Conservation (phyloP, 1,140 invertebrate species). For the Brachionus koreanus region DNA sequence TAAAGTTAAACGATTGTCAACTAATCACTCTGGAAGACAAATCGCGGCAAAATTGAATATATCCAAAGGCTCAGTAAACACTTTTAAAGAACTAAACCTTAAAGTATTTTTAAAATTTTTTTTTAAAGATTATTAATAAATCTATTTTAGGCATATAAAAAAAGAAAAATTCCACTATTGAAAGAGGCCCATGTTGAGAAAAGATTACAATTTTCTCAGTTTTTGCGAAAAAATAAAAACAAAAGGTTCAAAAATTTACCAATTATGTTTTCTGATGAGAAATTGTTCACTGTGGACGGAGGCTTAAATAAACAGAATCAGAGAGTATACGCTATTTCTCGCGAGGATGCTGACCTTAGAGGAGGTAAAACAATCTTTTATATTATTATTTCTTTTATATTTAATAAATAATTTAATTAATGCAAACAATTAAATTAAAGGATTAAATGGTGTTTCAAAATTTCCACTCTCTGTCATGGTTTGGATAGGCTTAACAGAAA, state of each 20-base stretch:
- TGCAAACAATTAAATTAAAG: no score
- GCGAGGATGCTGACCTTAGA: no score
- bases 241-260: not conserved
- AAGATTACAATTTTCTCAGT: not conserved
- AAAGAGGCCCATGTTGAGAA: not conserved
- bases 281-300: not conserved
- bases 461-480: not conserved
- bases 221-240: not conserved
- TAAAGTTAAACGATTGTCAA: not conserved
- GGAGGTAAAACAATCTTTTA: no score
- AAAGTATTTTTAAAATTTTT: not conserved
- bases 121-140: not conserved
- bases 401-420: no score
- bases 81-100: not conserved
- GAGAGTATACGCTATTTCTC: no score
- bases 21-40: not conserved
- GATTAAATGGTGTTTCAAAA: not conserved
- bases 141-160: not conserved
- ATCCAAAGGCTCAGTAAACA: not conserved
- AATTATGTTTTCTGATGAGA: not conserved
- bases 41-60: not conserved
- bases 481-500: not conserved
- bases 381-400: no score
- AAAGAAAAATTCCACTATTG: not conserved
- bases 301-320: not conserved